Evolutionary conservation across 2,888 invertebrate genomes (phyloP), one percentile per base, ranked within the genome.

Genomic region (Drosophila picticornis): DNA sequence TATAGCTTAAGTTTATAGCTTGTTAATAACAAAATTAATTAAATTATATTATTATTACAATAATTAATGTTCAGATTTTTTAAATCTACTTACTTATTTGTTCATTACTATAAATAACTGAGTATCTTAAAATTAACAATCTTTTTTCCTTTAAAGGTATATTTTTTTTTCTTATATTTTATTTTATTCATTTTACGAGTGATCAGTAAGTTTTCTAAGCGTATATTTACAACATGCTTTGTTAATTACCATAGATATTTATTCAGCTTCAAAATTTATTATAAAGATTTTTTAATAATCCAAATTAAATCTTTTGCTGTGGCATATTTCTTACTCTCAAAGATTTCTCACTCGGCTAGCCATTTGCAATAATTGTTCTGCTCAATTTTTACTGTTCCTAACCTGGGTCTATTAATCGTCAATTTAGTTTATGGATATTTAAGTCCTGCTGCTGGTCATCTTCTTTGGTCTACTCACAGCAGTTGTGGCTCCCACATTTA

Each of bases 401-500:
- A 29, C 7, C 32, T n/a, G 25, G 25, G 27, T 55, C 65, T 51
- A 66, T 75, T 59, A 76, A 71, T 71, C 71, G 65, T 58, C 34
- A 29, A 51, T 61, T 64, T 55, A 40, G 48, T 34, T 58, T 16
- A 57, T 75, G 46, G 19, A 25, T 53, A 48, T 46, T 27, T 19
- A 16, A 57, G 62, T 62, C 25, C 70, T 29, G 27, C 9, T 40
- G 38, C 29, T 13, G 27, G 38, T 40, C 38, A 19, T 29, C 11
- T 43, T 60, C 40, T 2, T 62, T 66, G 59, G 56, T 38, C 51
- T 29, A 55, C 46, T 43, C 46, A 59, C 73, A 71, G 70, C 75
- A 64, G 81, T 57, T 72, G 38, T 51, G 63, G 58, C 61, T 71
- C 62, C 60, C 78, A 77, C 70, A 75, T 55, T 58, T 75, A 29